Percentiles rank a stretch among this genome's conserved stretches.
phyloP scores from a whole-genome alignment of 2,113 vertebrate genomes.

The Bombycilla garrulus region DNA sequence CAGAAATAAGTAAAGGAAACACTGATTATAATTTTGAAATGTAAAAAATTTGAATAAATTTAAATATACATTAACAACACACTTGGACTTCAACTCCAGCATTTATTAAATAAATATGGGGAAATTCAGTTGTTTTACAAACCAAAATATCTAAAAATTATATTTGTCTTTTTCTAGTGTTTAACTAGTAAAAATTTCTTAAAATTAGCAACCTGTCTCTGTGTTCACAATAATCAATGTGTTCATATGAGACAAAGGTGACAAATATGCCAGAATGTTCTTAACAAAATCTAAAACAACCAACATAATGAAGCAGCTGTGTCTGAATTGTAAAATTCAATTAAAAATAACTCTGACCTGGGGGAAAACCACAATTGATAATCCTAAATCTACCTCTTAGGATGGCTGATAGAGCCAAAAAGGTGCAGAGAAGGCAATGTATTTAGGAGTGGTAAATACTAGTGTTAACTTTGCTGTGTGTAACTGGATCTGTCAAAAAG shows the following conservation, averaged over 20 bases:
- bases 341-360: background rate
- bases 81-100: background rate
- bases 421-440: background rate
- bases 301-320: background rate
- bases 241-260: background rate
- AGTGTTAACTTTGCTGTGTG: background rate
- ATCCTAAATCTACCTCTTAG: background rate
- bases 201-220: background rate
- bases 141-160: background rate
- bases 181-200: background rate
- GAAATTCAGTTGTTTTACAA: background rate
- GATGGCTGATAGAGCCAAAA: background rate
- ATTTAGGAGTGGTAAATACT: background rate
- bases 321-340: background rate
- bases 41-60: background rate
- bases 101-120: background rate
- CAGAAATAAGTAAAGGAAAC: background rate
- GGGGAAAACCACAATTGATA: background rate
- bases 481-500: background rate
- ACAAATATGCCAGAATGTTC: background rate
- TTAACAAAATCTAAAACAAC: background rate
- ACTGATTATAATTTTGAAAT: background rate
- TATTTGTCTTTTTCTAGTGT: background rate
- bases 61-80: background rate
- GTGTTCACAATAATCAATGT: background rate